phyloP scores from a whole-genome alignment of 2,797 vertebrate genomes.

The Anniella stebbinsi region DNA sequence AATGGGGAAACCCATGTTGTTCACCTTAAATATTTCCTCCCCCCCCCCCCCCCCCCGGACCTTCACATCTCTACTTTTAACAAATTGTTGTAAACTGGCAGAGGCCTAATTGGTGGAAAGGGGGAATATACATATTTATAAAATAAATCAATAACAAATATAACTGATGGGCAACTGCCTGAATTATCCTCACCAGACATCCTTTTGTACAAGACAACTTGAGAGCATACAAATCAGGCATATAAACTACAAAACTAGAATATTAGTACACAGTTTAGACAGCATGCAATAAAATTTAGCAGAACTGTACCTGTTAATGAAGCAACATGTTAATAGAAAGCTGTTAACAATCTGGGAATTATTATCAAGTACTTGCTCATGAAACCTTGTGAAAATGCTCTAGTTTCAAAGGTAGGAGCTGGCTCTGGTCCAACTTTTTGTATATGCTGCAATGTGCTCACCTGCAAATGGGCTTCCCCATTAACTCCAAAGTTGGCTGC shows the following conservation, averaged over 20 bases:
- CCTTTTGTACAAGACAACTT: slow-evolving; percentile 69
- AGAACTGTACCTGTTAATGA: slow-evolving; percentile 53
- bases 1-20: too few species aligned
- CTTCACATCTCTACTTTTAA: background rate
- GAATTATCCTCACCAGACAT: slow-evolving; percentile 58
- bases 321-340: slow-evolving; percentile 51
- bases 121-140: background rate
- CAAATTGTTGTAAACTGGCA: background rate
- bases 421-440: slow-evolving; percentile 14
- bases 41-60: too few species aligned
- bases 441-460: slow-evolving; percentile 19
- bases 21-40: too few species aligned
- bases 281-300: slow-evolving; percentile 70
- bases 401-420: background rate
- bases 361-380: slow-evolving; percentile 22
- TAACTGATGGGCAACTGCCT: slow-evolving; percentile 41
- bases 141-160: background rate
- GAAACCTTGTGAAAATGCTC: slow-evolving; percentile 33
- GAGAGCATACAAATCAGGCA: slow-evolving; percentile 72
- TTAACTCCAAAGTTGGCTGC: background rate
- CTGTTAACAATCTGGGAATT: slow-evolving; percentile 10
- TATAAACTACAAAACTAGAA: slow-evolving; percentile 66
- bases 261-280: slow-evolving; percentile 69
- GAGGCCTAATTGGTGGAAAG: background rate
- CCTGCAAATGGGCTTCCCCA: slow-evolving; percentile 8